Base-by-base conservation (phyloP, 2,113 vertebrate species). In the Nannospalax galili region DNA sequence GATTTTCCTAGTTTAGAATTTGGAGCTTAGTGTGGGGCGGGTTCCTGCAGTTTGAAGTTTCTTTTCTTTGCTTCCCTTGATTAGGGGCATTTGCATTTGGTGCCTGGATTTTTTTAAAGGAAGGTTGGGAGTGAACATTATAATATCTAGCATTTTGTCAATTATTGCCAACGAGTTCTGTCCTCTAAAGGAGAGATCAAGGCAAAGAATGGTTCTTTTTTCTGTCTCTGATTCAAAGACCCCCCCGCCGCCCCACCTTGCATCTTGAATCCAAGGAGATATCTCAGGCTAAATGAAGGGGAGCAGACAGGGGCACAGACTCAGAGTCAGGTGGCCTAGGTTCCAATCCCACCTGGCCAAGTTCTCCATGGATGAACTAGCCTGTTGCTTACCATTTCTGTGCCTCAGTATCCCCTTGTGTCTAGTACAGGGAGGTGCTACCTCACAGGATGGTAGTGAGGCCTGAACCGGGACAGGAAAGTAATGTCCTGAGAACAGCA, bases 1-100 rank as follows among this genome's bases (percentile, higher is more conserved):
- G 26, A 32, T 3, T 45, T 80, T 78, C 69, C 58, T 45, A 30
- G 24, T 12, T 48, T 12, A 52, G 26, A 62, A 42, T 74, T 82
- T 60, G 52, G 40, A 70, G 52, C 42, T 78, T 10, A 1, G 1
- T 4, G 7, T 40, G 0, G 3, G 5, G 1, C 3, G 9, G 2
- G 30, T 48, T 86, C 26, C 28, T 20, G 15, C 5, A 19, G 37
- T 45, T 70, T 32, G 35, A 70, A 35, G 69, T n/a, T n/a, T 70
- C 12, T 35, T n/a, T 70, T 35, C 35, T 14, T 17, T 84, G 6
- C 40, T 85, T 42, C 12, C 64, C 64, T 65, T 65, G 64, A 28
- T 22, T 65, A 67, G n/a, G n/a, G n/a, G n/a, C n/a, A n/a, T n/a
- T n/a, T n/a, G n/a, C n/a, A n/a, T n/a, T n/a, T n/a, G n/a, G n/a